These are phyloP conservation scores for Rhyacophila evoluta DNA, from an alignment of 2,888 invertebrate species.

Conservation along the genomic window DNA sequence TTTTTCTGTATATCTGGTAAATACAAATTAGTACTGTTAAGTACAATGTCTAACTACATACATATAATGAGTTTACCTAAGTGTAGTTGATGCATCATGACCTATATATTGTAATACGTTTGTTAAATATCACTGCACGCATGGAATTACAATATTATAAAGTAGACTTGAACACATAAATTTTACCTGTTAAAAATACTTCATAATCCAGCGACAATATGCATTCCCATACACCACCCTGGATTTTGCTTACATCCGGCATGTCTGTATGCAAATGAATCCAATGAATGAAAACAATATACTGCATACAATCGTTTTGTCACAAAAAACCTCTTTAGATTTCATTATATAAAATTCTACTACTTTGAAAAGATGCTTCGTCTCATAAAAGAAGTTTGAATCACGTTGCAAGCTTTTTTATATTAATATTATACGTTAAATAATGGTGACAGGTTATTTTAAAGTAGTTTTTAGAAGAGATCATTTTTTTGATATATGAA, in stretches of 20 bases:
- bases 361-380: too few relatives aligned
- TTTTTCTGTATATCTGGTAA: too few relatives aligned
- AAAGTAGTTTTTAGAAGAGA: too few relatives aligned
- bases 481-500: too few relatives aligned
- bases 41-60: too few relatives aligned
- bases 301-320: neutral
- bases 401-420: too few relatives aligned
- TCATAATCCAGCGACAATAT: neutral
- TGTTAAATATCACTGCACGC: neutral
- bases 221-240: neutral
- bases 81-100: neutral
- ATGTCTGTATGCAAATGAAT: slow-evolving; percentile 3
- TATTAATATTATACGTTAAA: too few relatives aligned
- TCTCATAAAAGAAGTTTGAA: too few relatives aligned
- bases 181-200: slow-evolving; percentile 7
- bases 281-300: slow-evolving; percentile 2
- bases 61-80: too few relatives aligned
- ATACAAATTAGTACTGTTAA: too few relatives aligned
- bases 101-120: neutral
- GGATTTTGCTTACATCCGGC: neutral
- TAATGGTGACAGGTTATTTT: too few relatives aligned
- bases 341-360: too few relatives aligned
- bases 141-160: neutral
- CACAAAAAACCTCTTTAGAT: neutral
- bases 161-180: neutral